phyloP scores from a whole-genome alignment of 2,797 vertebrate species.

The Argyrosomus regius region DNA sequence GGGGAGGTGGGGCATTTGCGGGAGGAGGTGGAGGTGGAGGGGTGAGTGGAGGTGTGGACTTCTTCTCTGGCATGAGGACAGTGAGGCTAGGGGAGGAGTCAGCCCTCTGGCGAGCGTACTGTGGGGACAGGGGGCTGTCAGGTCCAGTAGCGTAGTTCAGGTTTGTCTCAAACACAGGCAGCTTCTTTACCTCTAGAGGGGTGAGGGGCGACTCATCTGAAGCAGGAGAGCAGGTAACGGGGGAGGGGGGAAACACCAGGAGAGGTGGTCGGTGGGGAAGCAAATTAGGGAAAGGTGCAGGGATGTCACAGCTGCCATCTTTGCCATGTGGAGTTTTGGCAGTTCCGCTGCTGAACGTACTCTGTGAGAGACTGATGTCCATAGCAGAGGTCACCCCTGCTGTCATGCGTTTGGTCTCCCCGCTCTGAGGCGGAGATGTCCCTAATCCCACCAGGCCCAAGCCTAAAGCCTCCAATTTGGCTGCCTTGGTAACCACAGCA shows the following conservation, averaged over 20 bases:
- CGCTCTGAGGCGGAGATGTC: conserved; percentile 77
- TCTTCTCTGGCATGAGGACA: conserved; percentile 88
- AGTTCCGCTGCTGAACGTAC: conserved; percentile 19
- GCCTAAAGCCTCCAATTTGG: conserved; percentile 77
- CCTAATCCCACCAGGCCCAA: conserved; percentile 71
- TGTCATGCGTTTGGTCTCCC: conserved; percentile 82
- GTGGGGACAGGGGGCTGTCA: conserved; percentile 92
- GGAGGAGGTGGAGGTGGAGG: conserved; percentile 88
- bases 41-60: conserved; percentile 90
- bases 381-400: conserved; percentile 44
- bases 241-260: conserved; percentile 95
- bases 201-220: conserved; percentile 98
- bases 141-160: conserved; percentile 91
- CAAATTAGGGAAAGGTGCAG: conserved; percentile 96
- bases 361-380: conserved; percentile 65
- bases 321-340: conserved; percentile 74
- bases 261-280: conserved; percentile 95
- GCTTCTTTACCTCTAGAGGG: conserved; percentile 95
- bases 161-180: conserved; percentile 95
- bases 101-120: conserved; percentile 89
- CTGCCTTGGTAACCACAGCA: conserved; percentile 60
- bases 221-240: conserved; percentile 94
- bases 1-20: conserved; percentile 78
- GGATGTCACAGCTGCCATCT: conserved; percentile 91
- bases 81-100: conserved; percentile 90